Evolutionary conservation across 2,888 invertebrate species (phyloP), one percentile per base, ranked within the genome.

Genomic region (Drosophila mimetica): DNA sequence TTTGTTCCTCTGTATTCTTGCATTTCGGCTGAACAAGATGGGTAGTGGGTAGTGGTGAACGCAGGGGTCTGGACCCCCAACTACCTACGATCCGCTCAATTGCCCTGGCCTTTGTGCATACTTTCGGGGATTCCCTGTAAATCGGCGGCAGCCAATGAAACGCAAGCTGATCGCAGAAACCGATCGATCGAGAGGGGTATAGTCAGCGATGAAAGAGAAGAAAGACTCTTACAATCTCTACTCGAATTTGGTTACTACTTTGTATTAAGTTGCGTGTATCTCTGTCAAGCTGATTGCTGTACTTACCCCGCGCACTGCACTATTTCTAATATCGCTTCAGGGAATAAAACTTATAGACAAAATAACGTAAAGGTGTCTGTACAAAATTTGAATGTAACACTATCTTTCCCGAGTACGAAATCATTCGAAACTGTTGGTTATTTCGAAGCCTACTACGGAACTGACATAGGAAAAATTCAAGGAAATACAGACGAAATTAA

Each of bases 41-140:
- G 16, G 14, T 11, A 14, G 28, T 13, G 42, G 16, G 14, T 11
- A 14, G 28, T 22, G 44, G 22, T 37, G 13, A 11, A 4, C 11
- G n/a, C 4, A 4, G 18, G 18, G 16, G 9, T 2, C 1, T 18
- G 4, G 9, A 4, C 28, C n/a, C 28, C 9, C 48, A 11, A 48
- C 39, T 8, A 9, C 8, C 18, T 39, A 11, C 41, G 34, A 36
- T 66, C 22, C 66, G 28, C 52, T 64, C 52, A 64, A 64, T 44
- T 52, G 41, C 22, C 42, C 9, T 39, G 32, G 30, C n/a, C 8
- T 16, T 28, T 61, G 32, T 28, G 50, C 64, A 63, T 63, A 63
- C 63, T 64, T 63, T 63, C 41, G 41, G 63, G 58, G 39, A 20
- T 50, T 34, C 39, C 8, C 41, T 4, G 13, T 18, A 25, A 25